Conservation (phyloP, 2,888 invertebrate species). For the Rotaria macrura region DNA sequence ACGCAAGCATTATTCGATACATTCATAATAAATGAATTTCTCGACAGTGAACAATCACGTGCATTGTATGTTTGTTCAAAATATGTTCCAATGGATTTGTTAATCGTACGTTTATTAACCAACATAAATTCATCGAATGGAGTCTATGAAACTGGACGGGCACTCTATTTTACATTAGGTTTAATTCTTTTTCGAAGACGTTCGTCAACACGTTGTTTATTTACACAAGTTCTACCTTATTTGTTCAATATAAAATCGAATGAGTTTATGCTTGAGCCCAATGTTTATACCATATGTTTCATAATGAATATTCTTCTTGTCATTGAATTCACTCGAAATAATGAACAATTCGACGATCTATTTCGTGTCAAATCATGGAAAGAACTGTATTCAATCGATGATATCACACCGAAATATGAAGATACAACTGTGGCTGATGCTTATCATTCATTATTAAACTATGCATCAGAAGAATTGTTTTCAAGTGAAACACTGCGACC, state of each 20-base stretch:
- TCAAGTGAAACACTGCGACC: slow-evolving; percentile 1
- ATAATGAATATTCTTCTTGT: not conserved
- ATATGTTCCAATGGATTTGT: not conserved
- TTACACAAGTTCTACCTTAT: not conserved
- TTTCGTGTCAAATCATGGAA: not conserved
- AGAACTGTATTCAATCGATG: not conserved
- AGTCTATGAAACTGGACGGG: not conserved
- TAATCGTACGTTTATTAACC: not conserved
- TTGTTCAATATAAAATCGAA: slow-evolving; percentile 2
- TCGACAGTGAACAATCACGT: not conserved
- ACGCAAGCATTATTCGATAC: not conserved
- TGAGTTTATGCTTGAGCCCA: slow-evolving; percentile 18
- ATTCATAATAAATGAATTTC: not conserved
- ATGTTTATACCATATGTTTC: not conserved
- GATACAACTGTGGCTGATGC: not conserved
- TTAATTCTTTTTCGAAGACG: not conserved
- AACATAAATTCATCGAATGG: not conserved
- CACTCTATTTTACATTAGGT: slow-evolving; percentile 10
- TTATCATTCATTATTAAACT: not conserved
- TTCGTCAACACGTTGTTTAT: not conserved
- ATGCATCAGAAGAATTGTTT: not conserved
- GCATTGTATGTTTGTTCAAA: slow-evolving; percentile 20
- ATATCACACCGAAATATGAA: not conserved
- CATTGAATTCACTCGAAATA: not conserved
- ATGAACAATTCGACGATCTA: not conserved